Conservation (phyloP, 2,888 invertebrate species). For the Ptilodon capucinus region DNA sequence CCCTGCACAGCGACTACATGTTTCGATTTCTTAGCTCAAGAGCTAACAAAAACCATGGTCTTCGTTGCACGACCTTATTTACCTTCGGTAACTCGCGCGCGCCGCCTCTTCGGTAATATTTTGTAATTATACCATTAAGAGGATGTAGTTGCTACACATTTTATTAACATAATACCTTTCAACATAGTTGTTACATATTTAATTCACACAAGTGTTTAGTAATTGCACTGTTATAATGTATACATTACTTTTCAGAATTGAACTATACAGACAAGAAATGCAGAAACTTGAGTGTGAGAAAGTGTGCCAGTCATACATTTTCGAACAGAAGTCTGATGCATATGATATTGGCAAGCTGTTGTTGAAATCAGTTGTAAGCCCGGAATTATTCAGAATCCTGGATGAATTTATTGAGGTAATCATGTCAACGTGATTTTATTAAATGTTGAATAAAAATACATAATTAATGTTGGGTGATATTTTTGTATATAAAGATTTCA, state of each 20-base stretch:
- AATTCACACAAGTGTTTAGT: not conserved
- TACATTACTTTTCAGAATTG: constrained; percentile 42
- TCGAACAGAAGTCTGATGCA: constrained; percentile 41
- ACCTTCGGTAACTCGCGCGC: not conserved
- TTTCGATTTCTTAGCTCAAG: constrained; percentile 16
- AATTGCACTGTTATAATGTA: not conserved
- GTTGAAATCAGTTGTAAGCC: constrained; percentile 12
- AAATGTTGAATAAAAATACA: not conserved
- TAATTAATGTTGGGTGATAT: too few species aligned
- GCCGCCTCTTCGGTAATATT: not conserved
- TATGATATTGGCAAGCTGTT: constrained; percentile 28
- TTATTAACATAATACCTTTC: not conserved
- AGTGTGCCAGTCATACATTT: constrained; percentile 32
- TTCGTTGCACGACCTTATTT: not conserved
- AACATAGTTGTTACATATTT: not conserved
- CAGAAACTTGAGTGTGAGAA: constrained; percentile 42
- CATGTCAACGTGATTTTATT: too few species aligned
- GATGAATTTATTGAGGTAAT: constrained; percentile 50
- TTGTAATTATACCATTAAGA: not conserved
- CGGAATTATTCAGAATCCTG: constrained; percentile 34
- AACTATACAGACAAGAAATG: constrained; percentile 39
- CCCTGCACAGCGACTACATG: constrained; percentile 27
- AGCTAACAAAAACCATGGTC: too few species aligned
- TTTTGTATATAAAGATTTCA: too few species aligned
- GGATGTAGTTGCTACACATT: constrained; percentile 18